phyloP scores from a whole-genome alignment of 2,113 vertebrate genomes.

The Pachyramphus minor region DNA sequence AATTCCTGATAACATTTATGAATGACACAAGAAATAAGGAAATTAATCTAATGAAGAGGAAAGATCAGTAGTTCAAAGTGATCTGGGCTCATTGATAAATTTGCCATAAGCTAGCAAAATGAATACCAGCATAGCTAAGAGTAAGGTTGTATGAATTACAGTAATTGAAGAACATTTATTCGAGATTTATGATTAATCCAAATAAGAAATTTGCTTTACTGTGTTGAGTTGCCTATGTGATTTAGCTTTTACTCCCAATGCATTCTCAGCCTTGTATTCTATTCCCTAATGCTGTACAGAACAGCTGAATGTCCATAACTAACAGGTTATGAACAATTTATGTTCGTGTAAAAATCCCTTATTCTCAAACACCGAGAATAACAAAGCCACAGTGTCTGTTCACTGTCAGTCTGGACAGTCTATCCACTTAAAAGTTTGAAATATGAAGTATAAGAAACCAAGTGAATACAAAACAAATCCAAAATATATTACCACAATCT shows the following conservation, averaged over 20 bases:
- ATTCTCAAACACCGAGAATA: neutral
- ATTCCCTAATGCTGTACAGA: neutral
- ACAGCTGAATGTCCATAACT: neutral
- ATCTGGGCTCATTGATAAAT: neutral
- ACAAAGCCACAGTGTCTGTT: neutral
- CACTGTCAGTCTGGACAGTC: neutral
- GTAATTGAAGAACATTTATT: neutral
- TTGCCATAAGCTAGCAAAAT: neutral
- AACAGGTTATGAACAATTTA: neutral
- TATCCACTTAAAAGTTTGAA: neutral
- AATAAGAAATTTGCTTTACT: neutral
- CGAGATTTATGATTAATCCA: neutral
- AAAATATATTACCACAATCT: neutral
- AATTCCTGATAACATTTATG: neutral
- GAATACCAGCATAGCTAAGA: accelerated
- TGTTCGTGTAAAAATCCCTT: neutral
- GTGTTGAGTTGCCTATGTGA: neutral
- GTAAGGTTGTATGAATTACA: neutral
- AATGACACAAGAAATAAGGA: neutral
- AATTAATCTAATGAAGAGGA: neutral
- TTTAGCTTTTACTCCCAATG: neutral
- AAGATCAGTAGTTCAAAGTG: neutral
- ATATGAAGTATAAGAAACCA: neutral
- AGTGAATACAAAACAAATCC: neutral
- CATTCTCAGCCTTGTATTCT: neutral